Conservation (phyloP, 2,888 invertebrate species). For the Leucophenga maculata region DNA sequence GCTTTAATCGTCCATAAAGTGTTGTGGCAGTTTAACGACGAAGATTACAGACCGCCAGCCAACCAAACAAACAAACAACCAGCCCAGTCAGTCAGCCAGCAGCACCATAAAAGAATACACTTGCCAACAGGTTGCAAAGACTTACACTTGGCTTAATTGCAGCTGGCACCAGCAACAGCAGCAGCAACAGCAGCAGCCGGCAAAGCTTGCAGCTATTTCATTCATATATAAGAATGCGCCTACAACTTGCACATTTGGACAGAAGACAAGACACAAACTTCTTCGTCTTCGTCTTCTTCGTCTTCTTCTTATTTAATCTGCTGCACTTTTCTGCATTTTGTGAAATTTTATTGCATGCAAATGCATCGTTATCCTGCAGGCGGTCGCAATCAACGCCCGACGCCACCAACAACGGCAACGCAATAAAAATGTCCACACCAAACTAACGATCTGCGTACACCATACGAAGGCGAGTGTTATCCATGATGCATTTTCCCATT, state of each 20-base stretch:
- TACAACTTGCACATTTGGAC: not conserved
- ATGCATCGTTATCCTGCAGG: conserved; percentile 21
- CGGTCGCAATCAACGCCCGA: not conserved
- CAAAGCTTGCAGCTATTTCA: conserved; percentile 10
- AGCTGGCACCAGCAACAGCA: too few species aligned
- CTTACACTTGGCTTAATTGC: not conserved
- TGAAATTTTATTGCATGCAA: conserved; percentile 20
- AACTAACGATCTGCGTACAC: not conserved
- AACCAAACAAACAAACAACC: too few species aligned
- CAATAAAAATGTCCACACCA: conserved; percentile 20
- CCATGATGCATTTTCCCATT: not conserved
- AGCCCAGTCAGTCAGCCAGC: too few species aligned
- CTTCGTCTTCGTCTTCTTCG: not conserved
- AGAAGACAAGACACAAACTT: not conserved
- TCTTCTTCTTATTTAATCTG: not conserved
- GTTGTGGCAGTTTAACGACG: conserved; percentile 23
- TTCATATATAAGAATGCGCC: conserved; percentile 4
- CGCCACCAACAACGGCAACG: not conserved
- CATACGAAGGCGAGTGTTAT: not conserved
- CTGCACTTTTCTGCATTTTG: too few species aligned
- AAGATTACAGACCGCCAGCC: not conserved
- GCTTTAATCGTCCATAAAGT: conserved; percentile 20
- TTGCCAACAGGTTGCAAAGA: too few species aligned
- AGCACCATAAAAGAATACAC: too few species aligned
- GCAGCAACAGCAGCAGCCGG: too few species aligned